Evolutionary conservation across 1,140 invertebrate genomes (phyloP).

Genomic region (Ostrea edulis): DNA sequence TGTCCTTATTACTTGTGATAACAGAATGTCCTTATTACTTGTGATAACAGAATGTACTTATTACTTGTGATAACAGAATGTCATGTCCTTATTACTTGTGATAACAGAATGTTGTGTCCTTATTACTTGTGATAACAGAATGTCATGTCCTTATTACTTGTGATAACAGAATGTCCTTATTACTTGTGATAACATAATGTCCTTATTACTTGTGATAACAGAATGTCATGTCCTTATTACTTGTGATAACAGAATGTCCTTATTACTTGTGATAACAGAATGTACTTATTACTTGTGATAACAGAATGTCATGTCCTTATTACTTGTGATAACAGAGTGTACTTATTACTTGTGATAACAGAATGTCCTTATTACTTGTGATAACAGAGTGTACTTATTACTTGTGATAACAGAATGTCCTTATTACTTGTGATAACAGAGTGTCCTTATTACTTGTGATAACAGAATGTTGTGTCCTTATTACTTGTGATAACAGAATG

Average conservation of each 20-base stretch:
- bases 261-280: conserved; percentile 78
- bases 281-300: conserved; percentile 77
- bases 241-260: conserved; percentile 79
- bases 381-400: conserved; percentile 74
- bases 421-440: conserved; percentile 78
- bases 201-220: conserved; percentile 78
- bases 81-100: conserved; percentile 78
- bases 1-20: conserved; percentile 77
- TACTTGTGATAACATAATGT: conserved; percentile 79
- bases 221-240: too few relatives aligned
- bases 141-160: too few relatives aligned
- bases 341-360: conserved; percentile 78
- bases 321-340: conserved; percentile 78
- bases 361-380: conserved; percentile 78
- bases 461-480: too few relatives aligned
- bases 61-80: conserved; percentile 79
- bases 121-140: conserved; percentile 78
- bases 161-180: conserved; percentile 77
- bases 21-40: conserved; percentile 77
- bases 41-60: conserved; percentile 77
- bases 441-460: conserved; percentile 76
- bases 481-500: conserved; percentile 79
- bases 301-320: too few relatives aligned
- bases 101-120: too few relatives aligned
- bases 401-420: conserved; percentile 79